These are phyloP conservation scores for Congeria kusceri DNA, from an alignment of 2,888 invertebrate species.

Conservation along the genomic window DNA sequence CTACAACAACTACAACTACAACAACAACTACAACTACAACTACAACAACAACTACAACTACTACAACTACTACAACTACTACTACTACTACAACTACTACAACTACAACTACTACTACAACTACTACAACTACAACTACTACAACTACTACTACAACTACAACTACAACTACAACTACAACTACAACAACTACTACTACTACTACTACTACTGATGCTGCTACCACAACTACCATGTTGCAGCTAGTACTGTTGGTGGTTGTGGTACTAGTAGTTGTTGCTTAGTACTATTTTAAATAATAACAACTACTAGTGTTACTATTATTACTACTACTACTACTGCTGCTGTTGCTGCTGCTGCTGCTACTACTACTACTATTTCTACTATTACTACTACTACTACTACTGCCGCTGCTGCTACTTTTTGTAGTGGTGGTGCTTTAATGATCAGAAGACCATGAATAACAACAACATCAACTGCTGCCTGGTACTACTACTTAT, in stretches of 20 bases:
- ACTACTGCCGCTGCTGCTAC: too few species aligned
- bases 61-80: constrained; percentile 8
- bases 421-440: neutral
- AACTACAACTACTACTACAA: constrained; percentile 14
- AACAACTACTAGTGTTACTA: too few species aligned
- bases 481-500: too few species aligned
- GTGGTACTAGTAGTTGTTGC: too few species aligned
- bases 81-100: constrained; percentile 13
- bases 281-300: too few species aligned
- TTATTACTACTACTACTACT: constrained; percentile 10
- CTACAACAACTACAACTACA: constrained; percentile 8
- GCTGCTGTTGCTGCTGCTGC: constrained; percentile 2
- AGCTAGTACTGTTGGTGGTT: too few species aligned
- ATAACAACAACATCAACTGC: too few species aligned
- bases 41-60: constrained; percentile 12
- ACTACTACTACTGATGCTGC: too few species aligned
- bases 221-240: too few species aligned
- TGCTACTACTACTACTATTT: constrained; percentile 10
- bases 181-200: constrained; percentile 12
- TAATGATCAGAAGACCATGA: neutral
- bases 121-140: constrained; percentile 14
- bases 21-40: constrained; percentile 10
- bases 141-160: constrained; percentile 6
- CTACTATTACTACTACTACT: too few species aligned
- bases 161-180: constrained; percentile 12